Evolutionary conservation across 2,888 invertebrate genomes (phyloP).

Genomic region (Phaonia tiefii): DNA sequence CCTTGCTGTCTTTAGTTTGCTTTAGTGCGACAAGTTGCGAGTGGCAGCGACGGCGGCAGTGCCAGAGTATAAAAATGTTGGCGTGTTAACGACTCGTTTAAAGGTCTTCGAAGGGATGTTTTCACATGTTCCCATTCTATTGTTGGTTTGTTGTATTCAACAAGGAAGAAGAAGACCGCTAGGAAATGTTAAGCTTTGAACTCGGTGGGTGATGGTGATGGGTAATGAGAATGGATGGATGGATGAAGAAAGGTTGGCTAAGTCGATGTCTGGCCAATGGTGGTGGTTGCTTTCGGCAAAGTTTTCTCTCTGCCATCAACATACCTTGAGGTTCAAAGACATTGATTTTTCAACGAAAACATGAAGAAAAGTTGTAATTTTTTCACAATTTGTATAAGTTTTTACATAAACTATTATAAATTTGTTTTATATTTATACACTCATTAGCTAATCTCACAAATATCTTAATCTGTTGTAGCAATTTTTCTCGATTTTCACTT

Average conservation of each 20-base stretch:
- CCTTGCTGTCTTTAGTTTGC: background rate
- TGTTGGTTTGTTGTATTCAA: background rate
- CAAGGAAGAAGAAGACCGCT: background rate
- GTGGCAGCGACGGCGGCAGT: no score
- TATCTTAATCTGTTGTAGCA: no score
- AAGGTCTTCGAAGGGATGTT: slow-evolving; percentile 63
- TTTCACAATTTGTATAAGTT: no score
- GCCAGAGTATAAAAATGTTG: slow-evolving; percentile 46
- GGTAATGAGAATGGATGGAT: background rate
- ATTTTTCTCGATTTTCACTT: no score
- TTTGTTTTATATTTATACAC: background rate
- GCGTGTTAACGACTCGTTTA: slow-evolving; percentile 62
- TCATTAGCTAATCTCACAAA: no score
- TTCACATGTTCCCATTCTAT: slow-evolving; percentile 18
- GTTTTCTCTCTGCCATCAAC: background rate
- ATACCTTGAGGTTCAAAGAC: slow-evolving; percentile 35
- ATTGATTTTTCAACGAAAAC: slow-evolving; percentile 64
- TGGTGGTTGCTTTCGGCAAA: slow-evolving; percentile 31
- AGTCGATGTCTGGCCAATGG: background rate
- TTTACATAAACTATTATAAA: no score
- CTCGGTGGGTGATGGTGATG: slow-evolving; percentile 60
- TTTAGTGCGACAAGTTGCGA: slow-evolving; percentile 34
- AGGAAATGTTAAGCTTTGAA: background rate
- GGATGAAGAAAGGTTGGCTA: background rate
- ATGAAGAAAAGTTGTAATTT: background rate